phyloP scores from a whole-genome alignment of 1,140 invertebrate genomes.

The Heliconius nattereri region DNA sequence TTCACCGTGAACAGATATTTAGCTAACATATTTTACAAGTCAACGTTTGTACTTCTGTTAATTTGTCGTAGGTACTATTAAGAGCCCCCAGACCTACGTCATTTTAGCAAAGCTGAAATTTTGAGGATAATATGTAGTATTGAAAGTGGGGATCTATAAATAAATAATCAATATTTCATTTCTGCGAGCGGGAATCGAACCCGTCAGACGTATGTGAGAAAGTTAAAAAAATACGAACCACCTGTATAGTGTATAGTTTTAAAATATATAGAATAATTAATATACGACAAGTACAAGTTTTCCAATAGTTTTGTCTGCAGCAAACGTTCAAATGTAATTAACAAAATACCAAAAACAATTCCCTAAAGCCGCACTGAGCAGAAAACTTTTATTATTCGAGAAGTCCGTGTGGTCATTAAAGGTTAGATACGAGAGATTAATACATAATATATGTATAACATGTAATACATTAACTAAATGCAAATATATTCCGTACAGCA shows the following conservation, averaged over 20 bases:
- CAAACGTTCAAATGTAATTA: slow-evolving; percentile 17
- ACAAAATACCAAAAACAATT: slow-evolving; percentile 29
- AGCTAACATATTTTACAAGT: slow-evolving; percentile 48
- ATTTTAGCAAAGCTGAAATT: no score
- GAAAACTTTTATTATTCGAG: not conserved
- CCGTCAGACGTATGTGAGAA: no score
- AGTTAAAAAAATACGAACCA: no score
- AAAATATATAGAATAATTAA: not conserved
- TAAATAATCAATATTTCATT: no score
- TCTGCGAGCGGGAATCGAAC: no score
- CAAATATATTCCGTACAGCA: no score
- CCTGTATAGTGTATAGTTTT: no score
- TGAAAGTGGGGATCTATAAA: no score
- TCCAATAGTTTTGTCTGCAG: slow-evolving; percentile 1
- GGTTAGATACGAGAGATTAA: not conserved
- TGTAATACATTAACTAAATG: no score
- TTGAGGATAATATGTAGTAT: no score
- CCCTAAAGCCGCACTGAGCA: slow-evolving; percentile 13
- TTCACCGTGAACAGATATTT: slow-evolving; percentile 42
- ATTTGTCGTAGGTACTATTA: slow-evolving; percentile 26
- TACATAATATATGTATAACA: not conserved
- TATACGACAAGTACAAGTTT: not conserved
- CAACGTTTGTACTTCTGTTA: slow-evolving; percentile 37
- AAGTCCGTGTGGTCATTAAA: not conserved
- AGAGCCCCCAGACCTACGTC: no score